These are phyloP conservation scores for Oikopleura vanhoeffeni DNA, from an alignment of 23 tunicate species.

Conservation along the genomic window DNA sequence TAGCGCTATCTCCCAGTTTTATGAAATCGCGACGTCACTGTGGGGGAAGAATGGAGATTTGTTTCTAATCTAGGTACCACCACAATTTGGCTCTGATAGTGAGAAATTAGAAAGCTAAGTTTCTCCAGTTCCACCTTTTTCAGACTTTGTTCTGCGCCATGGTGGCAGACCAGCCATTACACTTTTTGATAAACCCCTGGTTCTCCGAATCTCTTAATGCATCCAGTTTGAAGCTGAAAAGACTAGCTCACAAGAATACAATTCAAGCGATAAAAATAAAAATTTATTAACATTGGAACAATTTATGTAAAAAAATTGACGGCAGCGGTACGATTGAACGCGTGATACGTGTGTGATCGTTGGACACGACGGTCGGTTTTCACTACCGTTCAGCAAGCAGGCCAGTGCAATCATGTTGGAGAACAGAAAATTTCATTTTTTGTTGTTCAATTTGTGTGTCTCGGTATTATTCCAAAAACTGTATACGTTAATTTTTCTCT, in stretches of 20 bases:
- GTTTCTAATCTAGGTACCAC: background rate
- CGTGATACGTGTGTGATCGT: background rate
- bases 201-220: background rate
- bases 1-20: background rate
- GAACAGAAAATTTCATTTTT: background rate
- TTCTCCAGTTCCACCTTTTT: too few relatives aligned
- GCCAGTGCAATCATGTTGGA: background rate
- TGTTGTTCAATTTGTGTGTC: too few relatives aligned
- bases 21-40: too few relatives aligned
- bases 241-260: background rate
- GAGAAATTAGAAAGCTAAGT: background rate
- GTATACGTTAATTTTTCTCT: too few relatives aligned
- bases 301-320: background rate
- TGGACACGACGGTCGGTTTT: background rate
- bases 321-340: background rate
- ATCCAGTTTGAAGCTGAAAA: background rate
- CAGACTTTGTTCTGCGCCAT: background rate
- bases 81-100: background rate
- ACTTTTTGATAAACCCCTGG: background rate
- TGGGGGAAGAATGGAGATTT: background rate
- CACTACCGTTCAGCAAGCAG: background rate
- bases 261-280: background rate
- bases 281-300: background rate
- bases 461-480: too few relatives aligned
- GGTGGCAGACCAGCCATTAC: background rate